Evolutionary conservation across 2,888 invertebrate genomes (phyloP).

Genomic region (Apotomis betuletana): DNA sequence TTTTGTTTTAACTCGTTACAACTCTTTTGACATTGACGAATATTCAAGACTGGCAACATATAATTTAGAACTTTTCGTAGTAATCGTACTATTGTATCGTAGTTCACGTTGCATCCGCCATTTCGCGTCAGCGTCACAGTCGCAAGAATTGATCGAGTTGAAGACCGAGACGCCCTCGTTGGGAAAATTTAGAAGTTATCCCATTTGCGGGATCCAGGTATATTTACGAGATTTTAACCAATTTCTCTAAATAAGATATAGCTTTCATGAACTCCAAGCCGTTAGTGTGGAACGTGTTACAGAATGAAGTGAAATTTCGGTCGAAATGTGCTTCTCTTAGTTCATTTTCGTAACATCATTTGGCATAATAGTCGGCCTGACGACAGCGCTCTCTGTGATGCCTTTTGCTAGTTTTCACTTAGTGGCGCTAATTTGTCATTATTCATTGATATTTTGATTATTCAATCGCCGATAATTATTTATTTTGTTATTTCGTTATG

Average conservation of each 20-base stretch:
- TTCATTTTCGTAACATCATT: constrained; percentile 45
- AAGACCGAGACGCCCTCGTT: constrained; percentile 70
- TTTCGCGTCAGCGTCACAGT: constrained; percentile 70
- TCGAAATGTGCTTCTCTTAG: constrained; percentile 42
- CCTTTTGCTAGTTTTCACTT: constrained; percentile 55
- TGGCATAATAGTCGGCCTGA: constrained; percentile 53
- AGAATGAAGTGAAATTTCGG: constrained; percentile 40
- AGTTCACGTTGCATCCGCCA: constrained; percentile 62
- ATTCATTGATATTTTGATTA: constrained; percentile 45
- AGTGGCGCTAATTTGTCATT: constrained; percentile 66
- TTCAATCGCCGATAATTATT: constrained; percentile 52
- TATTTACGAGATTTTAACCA: constrained; percentile 36
- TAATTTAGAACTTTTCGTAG: neutral
- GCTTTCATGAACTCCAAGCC: constrained; percentile 4
- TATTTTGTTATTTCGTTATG: constrained; percentile 16
- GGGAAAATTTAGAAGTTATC: constrained; percentile 67
- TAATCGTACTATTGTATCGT: constrained; percentile 42
- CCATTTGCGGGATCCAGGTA: constrained; percentile 49
- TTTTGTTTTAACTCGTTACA: neutral
- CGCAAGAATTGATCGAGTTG: constrained; percentile 66
- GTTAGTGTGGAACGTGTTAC: constrained; percentile 17
- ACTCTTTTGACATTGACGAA: constrained; percentile 23
- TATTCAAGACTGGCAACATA: constrained; percentile 30
- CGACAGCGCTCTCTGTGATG: constrained; percentile 75
- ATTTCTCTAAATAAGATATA: constrained; percentile 4